Evolutionary conservation across 2,888 invertebrate genomes (phyloP).

Genomic region (Agonopterix alstromeriana): DNA sequence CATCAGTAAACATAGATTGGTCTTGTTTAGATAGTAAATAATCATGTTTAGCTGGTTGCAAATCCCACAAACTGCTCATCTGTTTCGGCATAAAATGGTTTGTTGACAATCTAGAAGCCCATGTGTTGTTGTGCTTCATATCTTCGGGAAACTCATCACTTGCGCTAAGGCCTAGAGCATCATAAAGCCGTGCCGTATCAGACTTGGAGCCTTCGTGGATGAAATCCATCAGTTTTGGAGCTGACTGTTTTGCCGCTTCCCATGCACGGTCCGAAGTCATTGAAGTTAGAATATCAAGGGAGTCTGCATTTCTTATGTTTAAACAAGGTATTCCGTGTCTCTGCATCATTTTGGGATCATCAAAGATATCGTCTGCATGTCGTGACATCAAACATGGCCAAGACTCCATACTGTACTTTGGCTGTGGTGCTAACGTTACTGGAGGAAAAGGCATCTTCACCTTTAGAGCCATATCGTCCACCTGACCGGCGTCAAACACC

Average conservation of each 20-base stretch:
- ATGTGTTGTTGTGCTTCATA: constrained; percentile 45
- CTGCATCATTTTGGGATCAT: constrained; percentile 46
- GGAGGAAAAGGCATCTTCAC: constrained; percentile 52
- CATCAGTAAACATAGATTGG: constrained; percentile 31
- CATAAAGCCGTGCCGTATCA: constrained; percentile 64
- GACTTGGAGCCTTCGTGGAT: constrained; percentile 68
- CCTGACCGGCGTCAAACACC: constrained; percentile 38
- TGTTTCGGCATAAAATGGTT: constrained; percentile 47
- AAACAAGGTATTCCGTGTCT: constrained; percentile 41
- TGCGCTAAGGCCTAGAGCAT: constrained; percentile 56
- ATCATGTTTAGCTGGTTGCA: constrained; percentile 34
- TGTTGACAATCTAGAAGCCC: constrained; percentile 33
- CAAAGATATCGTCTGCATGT: constrained; percentile 50
- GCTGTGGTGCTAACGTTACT: constrained; percentile 62
- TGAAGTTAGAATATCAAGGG: constrained; percentile 50
- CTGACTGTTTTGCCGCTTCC: constrained; percentile 71
- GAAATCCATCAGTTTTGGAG: constrained; percentile 67
- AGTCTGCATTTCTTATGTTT: constrained; percentile 46
- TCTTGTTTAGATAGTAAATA: constrained; percentile 28
- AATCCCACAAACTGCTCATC: constrained; percentile 43
- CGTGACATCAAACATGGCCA: constrained; percentile 67
- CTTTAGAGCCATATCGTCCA: constrained; percentile 48
- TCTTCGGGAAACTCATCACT: constrained; percentile 48
- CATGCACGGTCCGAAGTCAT: constrained; percentile 68
- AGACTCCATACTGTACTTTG: constrained; percentile 64